Evolutionary conservation across 2,888 invertebrate species (phyloP).

Genomic region (Rhingia rostrata): DNA sequence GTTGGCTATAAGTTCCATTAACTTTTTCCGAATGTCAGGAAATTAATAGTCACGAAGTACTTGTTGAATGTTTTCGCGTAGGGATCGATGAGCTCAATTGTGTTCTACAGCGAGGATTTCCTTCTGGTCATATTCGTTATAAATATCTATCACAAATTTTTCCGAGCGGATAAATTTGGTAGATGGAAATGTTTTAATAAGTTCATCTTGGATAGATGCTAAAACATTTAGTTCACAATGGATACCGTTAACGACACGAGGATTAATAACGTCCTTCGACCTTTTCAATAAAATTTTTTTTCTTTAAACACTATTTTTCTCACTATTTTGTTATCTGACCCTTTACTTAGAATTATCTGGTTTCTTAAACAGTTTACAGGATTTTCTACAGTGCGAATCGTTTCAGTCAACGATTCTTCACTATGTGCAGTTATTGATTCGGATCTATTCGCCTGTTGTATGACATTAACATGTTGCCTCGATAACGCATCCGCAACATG

Average conservation of each 20-base stretch:
- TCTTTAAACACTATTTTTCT: too few species aligned
- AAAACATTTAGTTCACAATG: not conserved
- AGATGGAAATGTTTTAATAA: not conserved
- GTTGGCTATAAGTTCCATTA: not conserved
- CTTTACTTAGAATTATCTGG: too few species aligned
- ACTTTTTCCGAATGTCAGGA: not conserved
- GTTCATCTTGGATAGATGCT: not conserved
- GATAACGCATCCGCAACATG: too few species aligned
- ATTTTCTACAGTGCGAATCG: too few species aligned
- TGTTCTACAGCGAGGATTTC: constrained; percentile 1
- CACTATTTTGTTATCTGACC: too few species aligned
- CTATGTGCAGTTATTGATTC: too few species aligned
- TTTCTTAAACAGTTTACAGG: too few species aligned
- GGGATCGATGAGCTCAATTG: constrained; percentile 2
- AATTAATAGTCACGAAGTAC: not conserved
- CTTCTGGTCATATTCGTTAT: not conserved
- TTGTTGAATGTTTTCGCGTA: not conserved
- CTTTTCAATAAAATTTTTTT: too few species aligned
- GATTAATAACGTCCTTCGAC: not conserved
- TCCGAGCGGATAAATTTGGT: constrained; percentile 1
- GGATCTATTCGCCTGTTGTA: too few species aligned
- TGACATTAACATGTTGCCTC: too few species aligned
- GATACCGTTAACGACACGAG: not conserved
- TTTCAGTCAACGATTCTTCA: too few species aligned
- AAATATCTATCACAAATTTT: constrained; percentile 12